These are phyloP conservation scores for Rhinophrynus dorsalis DNA, from an alignment of 2,797 vertebrate species.

Conservation along the genomic window DNA sequence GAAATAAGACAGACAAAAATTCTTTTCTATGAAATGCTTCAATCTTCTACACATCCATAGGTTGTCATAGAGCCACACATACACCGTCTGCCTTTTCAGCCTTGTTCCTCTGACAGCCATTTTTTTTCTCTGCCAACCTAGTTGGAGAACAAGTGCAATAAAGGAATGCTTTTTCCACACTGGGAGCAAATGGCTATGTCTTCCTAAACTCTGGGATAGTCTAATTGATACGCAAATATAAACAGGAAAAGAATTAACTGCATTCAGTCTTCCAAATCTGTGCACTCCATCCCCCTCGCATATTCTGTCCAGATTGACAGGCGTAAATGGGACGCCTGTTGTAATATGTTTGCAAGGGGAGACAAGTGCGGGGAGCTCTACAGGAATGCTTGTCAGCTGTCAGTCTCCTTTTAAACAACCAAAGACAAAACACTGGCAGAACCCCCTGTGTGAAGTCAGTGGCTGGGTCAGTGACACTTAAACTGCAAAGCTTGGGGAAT, in stretches of 20 bases:
- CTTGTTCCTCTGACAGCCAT: too few species aligned
- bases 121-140: too few species aligned
- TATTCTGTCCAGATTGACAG: conserved; percentile 40
- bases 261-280: conserved; percentile 37
- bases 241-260: not conserved
- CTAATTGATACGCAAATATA: conserved; percentile 48
- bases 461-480: conserved; percentile 42
- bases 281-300: conserved; percentile 26
- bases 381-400: conserved; percentile 49
- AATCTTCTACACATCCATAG: too few species aligned
- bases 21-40: too few species aligned
- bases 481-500: conserved; percentile 32
- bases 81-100: too few species aligned
- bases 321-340: conserved; percentile 41
- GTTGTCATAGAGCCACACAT: too few species aligned
- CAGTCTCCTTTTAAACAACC: conserved; percentile 48
- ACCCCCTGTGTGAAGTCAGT: conserved; percentile 43
- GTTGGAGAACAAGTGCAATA: too few species aligned
- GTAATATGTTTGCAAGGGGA: conserved; percentile 43
- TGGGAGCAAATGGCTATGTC: conserved; percentile 10
- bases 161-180: conserved; percentile 2
- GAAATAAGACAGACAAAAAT: too few species aligned
- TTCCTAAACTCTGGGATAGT: conserved; percentile 14
- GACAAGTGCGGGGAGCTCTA: conserved; percentile 25
- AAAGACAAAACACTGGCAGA: conserved; percentile 42